phyloP scores from a whole-genome alignment of 2,113 vertebrate species.

The Pachypanchax playfairii region DNA sequence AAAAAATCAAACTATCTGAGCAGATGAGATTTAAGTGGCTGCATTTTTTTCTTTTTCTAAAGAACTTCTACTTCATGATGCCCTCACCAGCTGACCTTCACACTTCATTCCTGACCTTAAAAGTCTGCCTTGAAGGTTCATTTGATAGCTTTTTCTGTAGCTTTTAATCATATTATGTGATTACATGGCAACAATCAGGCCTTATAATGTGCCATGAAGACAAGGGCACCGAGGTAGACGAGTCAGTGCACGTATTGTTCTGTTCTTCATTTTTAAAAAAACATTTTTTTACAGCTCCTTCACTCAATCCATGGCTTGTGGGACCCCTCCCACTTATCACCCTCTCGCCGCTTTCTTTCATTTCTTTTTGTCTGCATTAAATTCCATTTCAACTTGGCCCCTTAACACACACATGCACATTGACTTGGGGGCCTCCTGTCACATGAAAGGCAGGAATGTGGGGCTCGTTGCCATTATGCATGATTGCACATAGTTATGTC shows the following conservation, averaged over 20 bases:
- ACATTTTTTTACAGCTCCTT: slow-evolving; percentile 11
- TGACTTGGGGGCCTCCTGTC: slow-evolving; percentile 10
- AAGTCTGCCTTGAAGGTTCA: background rate
- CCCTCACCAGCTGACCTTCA: background rate
- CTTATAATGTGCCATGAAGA: background rate
- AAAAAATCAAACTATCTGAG: too few relatives aligned
- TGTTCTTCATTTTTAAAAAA: slow-evolving; percentile 12
- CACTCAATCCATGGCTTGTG: slow-evolving; percentile 4
- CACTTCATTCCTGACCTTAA: background rate
- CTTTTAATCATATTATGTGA: background rate
- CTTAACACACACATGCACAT: slow-evolving; percentile 29
- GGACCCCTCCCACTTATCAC: slow-evolving; percentile 25
- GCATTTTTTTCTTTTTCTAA: background rate
- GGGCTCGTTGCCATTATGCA: slow-evolving; percentile 45
- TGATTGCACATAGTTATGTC: slow-evolving; percentile 50
- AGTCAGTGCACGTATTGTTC: background rate
- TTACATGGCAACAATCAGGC: background rate
- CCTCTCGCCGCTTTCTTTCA: slow-evolving; percentile 31
- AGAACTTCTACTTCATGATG: background rate
- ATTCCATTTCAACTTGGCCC: slow-evolving; percentile 24
- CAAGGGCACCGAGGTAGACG: background rate
- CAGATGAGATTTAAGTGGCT: background rate
- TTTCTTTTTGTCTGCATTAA: slow-evolving; percentile 49
- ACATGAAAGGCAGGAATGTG: slow-evolving; percentile 70
- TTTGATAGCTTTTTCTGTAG: background rate